phyloP scores from a whole-genome alignment of 2,888 invertebrate species.

The Pachymerium ferrugineum region DNA sequence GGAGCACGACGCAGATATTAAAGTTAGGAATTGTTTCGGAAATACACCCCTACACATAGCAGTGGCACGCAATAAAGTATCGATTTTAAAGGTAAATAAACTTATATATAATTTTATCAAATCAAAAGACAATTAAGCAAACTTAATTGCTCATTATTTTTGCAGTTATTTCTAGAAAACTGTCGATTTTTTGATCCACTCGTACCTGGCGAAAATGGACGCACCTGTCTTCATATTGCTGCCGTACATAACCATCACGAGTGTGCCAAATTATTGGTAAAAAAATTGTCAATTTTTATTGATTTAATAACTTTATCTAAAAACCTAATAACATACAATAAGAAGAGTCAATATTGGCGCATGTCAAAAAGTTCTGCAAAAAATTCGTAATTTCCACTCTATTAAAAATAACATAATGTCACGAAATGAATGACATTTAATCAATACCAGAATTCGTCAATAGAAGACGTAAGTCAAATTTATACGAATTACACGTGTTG shows the following conservation, averaged over 20 bases:
- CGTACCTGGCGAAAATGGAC: conserved; percentile 63
- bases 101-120: not conserved
- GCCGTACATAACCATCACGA: conserved; percentile 77
- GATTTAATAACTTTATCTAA: not conserved
- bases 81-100: not conserved
- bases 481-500: too few species aligned
- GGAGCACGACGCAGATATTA: conserved; percentile 57
- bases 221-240: conserved; percentile 75
- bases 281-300: conserved; percentile 37
- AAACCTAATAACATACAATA: too few species aligned
- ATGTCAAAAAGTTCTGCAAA: too few species aligned
- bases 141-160: not conserved
- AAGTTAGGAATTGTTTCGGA: conserved; percentile 63
- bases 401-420: too few species aligned
- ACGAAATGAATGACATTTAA: too few species aligned
- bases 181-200: not conserved
- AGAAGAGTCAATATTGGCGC: too few species aligned
- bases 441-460: too few species aligned
- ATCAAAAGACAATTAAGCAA: not conserved
- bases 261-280: conserved; percentile 73
- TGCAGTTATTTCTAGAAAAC: not conserved
- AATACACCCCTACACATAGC: conserved; percentile 78
- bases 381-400: too few species aligned
- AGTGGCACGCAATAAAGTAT: conserved; percentile 53
- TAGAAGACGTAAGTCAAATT: too few species aligned